Percentiles rank a stretch among this genome's conserved stretches.
Evolutionary conservation across 2,113 vertebrate genomes (phyloP).

Genomic region (Nyctereutes procyonoides): DNA sequence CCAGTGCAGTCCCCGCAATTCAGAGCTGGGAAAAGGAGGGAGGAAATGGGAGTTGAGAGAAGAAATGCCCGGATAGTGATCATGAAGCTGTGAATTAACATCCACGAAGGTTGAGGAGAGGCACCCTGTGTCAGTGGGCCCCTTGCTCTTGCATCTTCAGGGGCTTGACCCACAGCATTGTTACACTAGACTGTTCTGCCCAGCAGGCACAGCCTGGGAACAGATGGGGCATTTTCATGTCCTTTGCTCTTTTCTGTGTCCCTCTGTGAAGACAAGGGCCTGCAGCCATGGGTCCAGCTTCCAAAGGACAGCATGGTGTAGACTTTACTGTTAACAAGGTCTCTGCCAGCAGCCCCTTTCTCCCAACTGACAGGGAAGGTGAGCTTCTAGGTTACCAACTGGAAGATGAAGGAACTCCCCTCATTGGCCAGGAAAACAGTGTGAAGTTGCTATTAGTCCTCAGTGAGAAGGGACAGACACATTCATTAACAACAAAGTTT

Average conservation of each 20-base stretch:
- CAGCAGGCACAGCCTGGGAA: background rate
- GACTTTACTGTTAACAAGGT: background rate
- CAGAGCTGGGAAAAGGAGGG: background rate
- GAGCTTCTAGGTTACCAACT: background rate
- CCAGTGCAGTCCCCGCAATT: background rate
- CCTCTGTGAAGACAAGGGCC: background rate
- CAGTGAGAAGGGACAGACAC: background rate
- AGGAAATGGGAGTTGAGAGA: background rate
- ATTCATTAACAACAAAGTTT: too few species aligned
- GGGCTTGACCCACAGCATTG: background rate
- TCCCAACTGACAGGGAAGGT: background rate
- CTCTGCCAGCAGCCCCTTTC: background rate
- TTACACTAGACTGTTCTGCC: background rate
- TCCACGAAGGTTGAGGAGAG: background rate
- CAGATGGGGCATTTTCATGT: background rate
- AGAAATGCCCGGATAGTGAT: rapidly evolving
- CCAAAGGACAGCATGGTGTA: background rate
- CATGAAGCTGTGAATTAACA: background rate
- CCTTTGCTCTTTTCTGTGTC: background rate
- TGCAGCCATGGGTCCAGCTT: background rate
- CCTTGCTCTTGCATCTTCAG: background rate
- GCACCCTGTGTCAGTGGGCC: too few species aligned
- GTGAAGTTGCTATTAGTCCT: background rate
- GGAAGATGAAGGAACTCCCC: background rate
- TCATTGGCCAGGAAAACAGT: background rate